phyloP scores from a whole-genome alignment of 92 coral and sea anemone genomes.

The Palythoa grandis region DNA sequence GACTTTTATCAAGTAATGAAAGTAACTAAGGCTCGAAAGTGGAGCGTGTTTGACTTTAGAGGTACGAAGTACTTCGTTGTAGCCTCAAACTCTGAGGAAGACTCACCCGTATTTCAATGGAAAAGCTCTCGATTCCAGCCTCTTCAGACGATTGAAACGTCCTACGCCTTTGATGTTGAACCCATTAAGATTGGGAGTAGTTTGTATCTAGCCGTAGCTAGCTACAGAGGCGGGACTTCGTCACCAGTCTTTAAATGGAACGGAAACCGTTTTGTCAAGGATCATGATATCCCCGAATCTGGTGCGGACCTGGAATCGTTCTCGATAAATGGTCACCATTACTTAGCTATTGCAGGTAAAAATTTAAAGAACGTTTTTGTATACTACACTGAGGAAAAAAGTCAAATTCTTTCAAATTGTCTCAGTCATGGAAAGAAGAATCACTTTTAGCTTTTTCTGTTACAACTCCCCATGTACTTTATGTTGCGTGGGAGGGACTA shows the following conservation, averaged over 20 bases:
- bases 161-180: conserved; percentile 82
- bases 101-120: conserved; percentile 85
- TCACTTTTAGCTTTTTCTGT: no score
- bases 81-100: conserved; percentile 76
- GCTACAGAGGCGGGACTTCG: conserved; percentile 62
- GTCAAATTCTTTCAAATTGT: no score
- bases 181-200: conserved; percentile 77
- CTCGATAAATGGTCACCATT: conserved; percentile 68
- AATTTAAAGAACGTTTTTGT: background rate
- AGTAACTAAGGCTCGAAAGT: conserved; percentile 79
- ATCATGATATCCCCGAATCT: conserved; percentile 79
- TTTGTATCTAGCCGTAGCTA: conserved; percentile 80
- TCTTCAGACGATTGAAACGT: conserved; percentile 68
- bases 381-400: no score
- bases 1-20: conserved; percentile 75
- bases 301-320: conserved; percentile 90
- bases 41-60: conserved; percentile 83
- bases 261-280: conserved; percentile 71
- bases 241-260: conserved; percentile 90
- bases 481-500: no score
- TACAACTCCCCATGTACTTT: no score
- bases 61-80: conserved; percentile 78
- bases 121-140: conserved; percentile 72
- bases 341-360: conserved; percentile 82
- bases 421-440: no score